A percentile compares a stretch with the other conserved stretches of the same genome.
These are phyloP conservation scores for Acinonyx jubatus DNA, from an alignment of 2,113 vertebrate genomes.

Conservation along the genomic window DNA sequence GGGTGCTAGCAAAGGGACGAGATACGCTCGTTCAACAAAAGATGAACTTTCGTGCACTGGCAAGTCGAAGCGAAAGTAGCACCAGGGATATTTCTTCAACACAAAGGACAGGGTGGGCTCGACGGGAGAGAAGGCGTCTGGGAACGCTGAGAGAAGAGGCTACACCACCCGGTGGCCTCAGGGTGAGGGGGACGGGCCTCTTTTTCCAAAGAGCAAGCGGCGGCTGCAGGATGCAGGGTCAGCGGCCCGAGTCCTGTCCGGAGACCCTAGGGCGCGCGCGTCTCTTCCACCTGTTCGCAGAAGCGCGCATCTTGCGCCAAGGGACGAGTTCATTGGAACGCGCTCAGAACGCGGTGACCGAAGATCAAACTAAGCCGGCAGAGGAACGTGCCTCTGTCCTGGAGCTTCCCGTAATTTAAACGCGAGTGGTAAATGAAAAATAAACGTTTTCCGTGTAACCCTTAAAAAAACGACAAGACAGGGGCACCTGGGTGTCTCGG, in stretches of 20 bases:
- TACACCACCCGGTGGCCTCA: not conserved
- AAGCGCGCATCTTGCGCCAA: not conserved
- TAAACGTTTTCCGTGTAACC: slow-evolving; percentile 62
- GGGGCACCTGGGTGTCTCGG: no score
- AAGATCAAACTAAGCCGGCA: slow-evolving; percentile 70
- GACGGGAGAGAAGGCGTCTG: no score
- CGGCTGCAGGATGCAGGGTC: not conserved
- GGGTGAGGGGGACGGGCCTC: not conserved
- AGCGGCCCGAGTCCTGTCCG: not conserved
- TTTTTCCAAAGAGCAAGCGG: not conserved
- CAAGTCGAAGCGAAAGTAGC: no score
- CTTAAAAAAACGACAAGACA: not conserved
- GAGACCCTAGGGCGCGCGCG: not conserved
- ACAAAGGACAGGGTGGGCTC: no score
- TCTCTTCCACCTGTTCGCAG: not conserved
- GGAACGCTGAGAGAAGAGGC: no score
- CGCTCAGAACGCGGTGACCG: slow-evolving; percentile 64
- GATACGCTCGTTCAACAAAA: no score
- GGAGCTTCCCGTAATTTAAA: slow-evolving; percentile 66
- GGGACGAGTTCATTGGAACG: not conserved
- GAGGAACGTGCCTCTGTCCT: slow-evolving; percentile 61
- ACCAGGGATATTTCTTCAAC: no score
- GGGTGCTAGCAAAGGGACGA: no score
- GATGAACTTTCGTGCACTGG: no score
- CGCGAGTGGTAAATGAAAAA: slow-evolving; percentile 81